phyloP scores from a whole-genome alignment of 2,113 vertebrate genomes.

The Dromaius novaehollandiae region DNA sequence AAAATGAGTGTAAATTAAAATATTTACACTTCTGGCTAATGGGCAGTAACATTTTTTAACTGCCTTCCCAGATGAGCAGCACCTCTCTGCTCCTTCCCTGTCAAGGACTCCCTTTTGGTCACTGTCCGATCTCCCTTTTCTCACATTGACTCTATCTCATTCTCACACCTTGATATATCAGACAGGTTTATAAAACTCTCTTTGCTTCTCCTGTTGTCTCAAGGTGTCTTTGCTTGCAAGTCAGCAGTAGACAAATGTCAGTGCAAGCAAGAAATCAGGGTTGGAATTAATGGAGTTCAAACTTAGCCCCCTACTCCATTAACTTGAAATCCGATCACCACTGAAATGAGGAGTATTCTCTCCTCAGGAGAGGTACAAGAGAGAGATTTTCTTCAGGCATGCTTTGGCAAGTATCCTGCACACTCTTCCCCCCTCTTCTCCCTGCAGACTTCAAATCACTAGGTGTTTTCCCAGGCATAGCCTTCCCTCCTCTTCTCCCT shows the following conservation, averaged over 20 bases:
- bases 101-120: background rate
- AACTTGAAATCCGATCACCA: background rate
- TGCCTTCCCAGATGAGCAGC: background rate
- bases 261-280: background rate
- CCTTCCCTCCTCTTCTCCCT: background rate
- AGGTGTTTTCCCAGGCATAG: too few relatives aligned
- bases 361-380: background rate
- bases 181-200: background rate
- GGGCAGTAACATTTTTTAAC: background rate
- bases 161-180: rapidly evolving
- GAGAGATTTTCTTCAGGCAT: background rate
- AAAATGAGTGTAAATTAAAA: too few relatives aligned
- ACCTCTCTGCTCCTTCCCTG: background rate
- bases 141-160: background rate
- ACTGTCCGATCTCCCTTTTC: background rate
- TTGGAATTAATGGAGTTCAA: background rate
- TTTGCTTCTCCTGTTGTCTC: background rate
- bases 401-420: background rate
- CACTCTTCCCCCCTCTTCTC: background rate
- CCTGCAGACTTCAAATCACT: background rate
- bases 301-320: background rate
- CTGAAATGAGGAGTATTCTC: background rate
- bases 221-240: background rate
- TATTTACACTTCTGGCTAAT: background rate
- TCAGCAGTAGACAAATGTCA: background rate